Base-by-base conservation (phyloP, 2,797 vertebrate species). In the Acrossocheilus wenchowensis region DNA sequence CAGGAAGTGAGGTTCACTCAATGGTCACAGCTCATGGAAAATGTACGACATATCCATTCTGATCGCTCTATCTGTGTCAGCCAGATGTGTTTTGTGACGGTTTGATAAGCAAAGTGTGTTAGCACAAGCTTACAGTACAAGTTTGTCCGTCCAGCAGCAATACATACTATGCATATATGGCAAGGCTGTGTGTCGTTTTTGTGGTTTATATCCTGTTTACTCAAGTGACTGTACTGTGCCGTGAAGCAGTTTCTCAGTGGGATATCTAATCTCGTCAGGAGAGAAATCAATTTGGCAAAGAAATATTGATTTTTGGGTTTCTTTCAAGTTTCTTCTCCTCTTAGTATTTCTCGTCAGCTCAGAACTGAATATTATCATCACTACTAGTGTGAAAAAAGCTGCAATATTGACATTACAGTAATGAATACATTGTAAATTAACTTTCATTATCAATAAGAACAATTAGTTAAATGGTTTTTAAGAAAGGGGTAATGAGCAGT, bases 61-160 rank as follows among this genome's bases (percentile, higher is more conserved):
- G 72, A 87, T 87, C 79, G 48, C 74, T 86, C 77, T 54, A 72
- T 82, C 64, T 90, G 81, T 86, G 81, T 90, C 84, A 87, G 88
- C 77, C 71, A 87, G 69, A 62, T 90, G 80, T 69, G 83, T 69
- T 85, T 87, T 81, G 62, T 85, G 50, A 62, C 74, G 82, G 57
- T 77, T 30, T 78, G 81, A 86, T 78, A 77, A 83, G 83, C 41
- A 71, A 86, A 88, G 86, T 87, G 34, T 73, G 86, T 88, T 88
- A 60, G 34, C 39, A 41, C 71, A 86, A 30, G 77, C 68, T 80
- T 79, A 62, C 48, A 41, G 62, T 43, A 69, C 4, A 80, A 14
- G 50, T 80, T 34, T 72, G 14, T 66, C 71, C 26, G 3, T 82
- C 62, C 41, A 57, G 48, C 36, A n/a, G 73, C 66, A 14, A 39